Base-by-base conservation (phyloP, 2,797 vertebrate genomes). In the Spea hammondii region DNA sequence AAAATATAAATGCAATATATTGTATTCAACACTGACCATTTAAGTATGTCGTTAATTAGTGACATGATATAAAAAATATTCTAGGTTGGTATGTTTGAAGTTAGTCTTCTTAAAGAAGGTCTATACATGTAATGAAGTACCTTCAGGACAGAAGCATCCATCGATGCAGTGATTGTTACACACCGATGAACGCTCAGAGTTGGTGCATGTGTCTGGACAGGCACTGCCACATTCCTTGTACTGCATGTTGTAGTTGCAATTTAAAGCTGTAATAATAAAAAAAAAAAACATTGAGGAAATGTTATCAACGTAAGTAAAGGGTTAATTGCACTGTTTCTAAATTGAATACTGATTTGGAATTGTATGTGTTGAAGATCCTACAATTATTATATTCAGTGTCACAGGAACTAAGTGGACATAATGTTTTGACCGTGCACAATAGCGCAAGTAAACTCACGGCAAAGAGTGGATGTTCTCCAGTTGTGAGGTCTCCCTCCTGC, bases 141-240 rank as follows among this genome's bases (percentile, higher is more conserved):
- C 96, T 75, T 85, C 11, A 2, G 95, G 94, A 57, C 95, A 97
- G 89, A 92, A 92, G 86, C 95, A 96, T 68, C 93, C 92, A 5
- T 93, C 93, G 0, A 89, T 84, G 49, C 92, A 94, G 84, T 95
- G 95, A 0, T 83, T 86, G 48, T 91, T 88, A 85, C 95, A 96
- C 4, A 93, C 89, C 17, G 88, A 83, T 51, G 93, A 91, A 72
- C 89, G 85, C 47, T 93, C 87, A 50, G 85, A 84, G 67, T 93
- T 95, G n/a, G 89, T 92, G 83, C 95, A 95, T 32, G 89, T 94
- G 83, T 95, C 85, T 0, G 83, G 80, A 78, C 95, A 96, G 0
- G 92, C 85, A 11, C 84, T 91, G 83, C 88, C 89, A 77, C 94
- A 94, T 80, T 95, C 94, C 13, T 84, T 49, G 78, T 91, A 92